Percentiles rank a stretch among this genome's conserved stretches.
Conservation (phyloP, 2,113 vertebrate genomes). For the Gymnobelideus leadbeateri region DNA sequence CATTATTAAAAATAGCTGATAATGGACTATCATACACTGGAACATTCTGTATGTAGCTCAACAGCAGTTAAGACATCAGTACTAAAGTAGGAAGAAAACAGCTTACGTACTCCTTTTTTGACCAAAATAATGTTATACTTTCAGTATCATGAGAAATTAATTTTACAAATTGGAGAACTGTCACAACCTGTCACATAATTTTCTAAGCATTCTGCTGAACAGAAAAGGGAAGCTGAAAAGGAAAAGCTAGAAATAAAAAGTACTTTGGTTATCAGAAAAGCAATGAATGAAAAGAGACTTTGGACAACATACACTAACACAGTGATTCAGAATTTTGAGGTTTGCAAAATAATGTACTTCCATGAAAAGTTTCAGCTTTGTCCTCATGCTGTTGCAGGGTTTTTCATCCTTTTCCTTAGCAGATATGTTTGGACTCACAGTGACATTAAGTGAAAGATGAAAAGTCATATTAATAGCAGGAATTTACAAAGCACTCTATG, state of each 20-base stretch:
- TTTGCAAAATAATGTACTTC: background rate
- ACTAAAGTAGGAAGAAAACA: conserved; percentile 42
- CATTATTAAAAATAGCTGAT: conserved; percentile 65
- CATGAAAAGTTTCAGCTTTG: background rate
- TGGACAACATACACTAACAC: background rate
- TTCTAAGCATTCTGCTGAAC: conserved; percentile 26
- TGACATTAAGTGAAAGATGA: background rate
- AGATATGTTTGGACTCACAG: background rate
- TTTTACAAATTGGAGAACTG: conserved; percentile 67
- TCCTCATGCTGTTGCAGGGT: background rate
- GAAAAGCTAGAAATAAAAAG: conserved; percentile 56
- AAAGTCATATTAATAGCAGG: conserved; percentile 23
- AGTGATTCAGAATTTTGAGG: background rate
- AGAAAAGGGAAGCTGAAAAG: conserved; percentile 46
- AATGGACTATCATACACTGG: conserved; percentile 33
- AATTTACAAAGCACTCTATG: background rate
- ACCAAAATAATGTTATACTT: conserved; percentile 73
- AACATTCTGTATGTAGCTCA: conserved; percentile 20
- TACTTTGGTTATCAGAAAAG: conserved; percentile 35
- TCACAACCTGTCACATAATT: conserved; percentile 52
- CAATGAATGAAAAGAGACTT: background rate
- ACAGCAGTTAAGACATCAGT: conserved; percentile 32
- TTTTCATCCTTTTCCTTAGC: background rate
- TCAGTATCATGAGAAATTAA: conserved; percentile 51
- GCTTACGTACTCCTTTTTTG: conserved; percentile 56